phyloP scores from a whole-genome alignment of 1,140 invertebrate species.

The Drosophila sturtevanti region DNA sequence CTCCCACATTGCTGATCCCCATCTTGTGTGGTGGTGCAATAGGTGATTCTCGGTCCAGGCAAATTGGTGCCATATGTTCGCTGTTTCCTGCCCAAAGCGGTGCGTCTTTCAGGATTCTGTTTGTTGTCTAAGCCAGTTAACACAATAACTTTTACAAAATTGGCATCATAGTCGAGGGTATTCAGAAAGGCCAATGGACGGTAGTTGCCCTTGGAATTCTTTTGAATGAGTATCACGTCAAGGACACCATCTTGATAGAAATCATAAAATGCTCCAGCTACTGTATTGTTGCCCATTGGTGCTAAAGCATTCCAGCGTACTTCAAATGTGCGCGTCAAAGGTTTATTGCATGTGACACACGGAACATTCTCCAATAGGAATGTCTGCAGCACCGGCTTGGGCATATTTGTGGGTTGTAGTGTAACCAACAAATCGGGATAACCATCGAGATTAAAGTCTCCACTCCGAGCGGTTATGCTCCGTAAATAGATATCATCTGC shows the following conservation, averaged over 20 bases:
- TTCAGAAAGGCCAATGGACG: slow-evolving; percentile 90
- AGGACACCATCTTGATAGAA: slow-evolving; percentile 92
- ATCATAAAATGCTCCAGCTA: slow-evolving; percentile 96
- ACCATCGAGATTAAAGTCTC: slow-evolving; percentile 98
- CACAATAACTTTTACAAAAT: slow-evolving; percentile 97
- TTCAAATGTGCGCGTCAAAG: slow-evolving; percentile 89
- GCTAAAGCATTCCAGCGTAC: slow-evolving; percentile 89
- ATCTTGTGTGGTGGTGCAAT: slow-evolving; percentile 93
- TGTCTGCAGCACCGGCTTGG: slow-evolving; percentile 83
- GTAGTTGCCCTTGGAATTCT: slow-evolving; percentile 83
- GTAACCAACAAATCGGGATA: slow-evolving; percentile 96
- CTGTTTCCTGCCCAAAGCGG: slow-evolving; percentile 88
- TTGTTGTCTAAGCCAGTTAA: slow-evolving; percentile 91
- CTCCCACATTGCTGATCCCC: slow-evolving; percentile 89
- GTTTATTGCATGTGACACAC: slow-evolving; percentile 81
- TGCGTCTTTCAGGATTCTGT: slow-evolving; percentile 87
- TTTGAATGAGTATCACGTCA: slow-evolving; percentile 91
- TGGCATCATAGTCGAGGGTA: slow-evolving; percentile 95
- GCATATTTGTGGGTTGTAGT: slow-evolving; percentile 84
- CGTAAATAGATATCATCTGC: slow-evolving; percentile 85
- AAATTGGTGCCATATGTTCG: slow-evolving; percentile 94
- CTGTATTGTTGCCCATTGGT: slow-evolving; percentile 88
- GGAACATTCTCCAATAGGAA: slow-evolving; percentile 91
- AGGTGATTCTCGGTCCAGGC: slow-evolving; percentile 93
- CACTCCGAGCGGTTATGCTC: slow-evolving; percentile 91